These are phyloP conservation scores for Drosophila nebulosa DNA, from an alignment of 1,140 invertebrate species.

Conservation along the genomic window DNA sequence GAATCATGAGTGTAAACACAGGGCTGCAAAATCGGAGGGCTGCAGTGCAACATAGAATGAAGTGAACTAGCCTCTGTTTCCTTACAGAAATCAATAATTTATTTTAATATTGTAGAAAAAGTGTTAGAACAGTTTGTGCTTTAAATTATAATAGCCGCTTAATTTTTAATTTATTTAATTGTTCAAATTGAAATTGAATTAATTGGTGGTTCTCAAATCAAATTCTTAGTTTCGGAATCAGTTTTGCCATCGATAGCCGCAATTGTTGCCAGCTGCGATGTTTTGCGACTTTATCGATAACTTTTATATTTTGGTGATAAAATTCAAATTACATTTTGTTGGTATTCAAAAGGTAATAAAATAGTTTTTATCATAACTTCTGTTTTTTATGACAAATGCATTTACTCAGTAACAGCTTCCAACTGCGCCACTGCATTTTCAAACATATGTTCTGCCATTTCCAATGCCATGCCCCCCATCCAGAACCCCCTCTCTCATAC, in stretches of 20 bases:
- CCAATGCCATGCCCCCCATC: slow-evolving; percentile 29
- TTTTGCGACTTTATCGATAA: not conserved
- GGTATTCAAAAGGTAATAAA: too few species aligned
- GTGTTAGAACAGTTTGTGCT: not conserved
- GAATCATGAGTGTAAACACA: slow-evolving; percentile 22
- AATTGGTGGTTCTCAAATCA: not conserved
- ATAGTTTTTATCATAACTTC: too few species aligned
- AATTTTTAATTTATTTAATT: not conserved
- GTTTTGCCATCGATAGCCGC: not conserved
- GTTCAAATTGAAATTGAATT: not conserved
- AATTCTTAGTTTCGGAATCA: not conserved
- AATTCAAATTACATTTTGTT: not conserved
- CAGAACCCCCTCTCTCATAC: slow-evolving; percentile 1
- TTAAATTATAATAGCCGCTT: not conserved
- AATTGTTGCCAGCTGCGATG: not conserved
- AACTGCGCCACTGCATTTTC: slow-evolving; percentile 27
- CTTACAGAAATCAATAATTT: too few species aligned
- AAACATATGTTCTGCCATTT: slow-evolving; percentile 47
- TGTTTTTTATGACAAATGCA: not conserved
- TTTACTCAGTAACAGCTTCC: not conserved
- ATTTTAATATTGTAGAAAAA: too few species aligned
- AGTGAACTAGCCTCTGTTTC: not conserved
- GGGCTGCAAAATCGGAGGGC: not conserved
- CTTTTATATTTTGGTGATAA: not conserved
- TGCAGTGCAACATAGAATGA: not conserved